Conservation (phyloP, 2,797 vertebrate species). For the Halcyon badia region DNA sequence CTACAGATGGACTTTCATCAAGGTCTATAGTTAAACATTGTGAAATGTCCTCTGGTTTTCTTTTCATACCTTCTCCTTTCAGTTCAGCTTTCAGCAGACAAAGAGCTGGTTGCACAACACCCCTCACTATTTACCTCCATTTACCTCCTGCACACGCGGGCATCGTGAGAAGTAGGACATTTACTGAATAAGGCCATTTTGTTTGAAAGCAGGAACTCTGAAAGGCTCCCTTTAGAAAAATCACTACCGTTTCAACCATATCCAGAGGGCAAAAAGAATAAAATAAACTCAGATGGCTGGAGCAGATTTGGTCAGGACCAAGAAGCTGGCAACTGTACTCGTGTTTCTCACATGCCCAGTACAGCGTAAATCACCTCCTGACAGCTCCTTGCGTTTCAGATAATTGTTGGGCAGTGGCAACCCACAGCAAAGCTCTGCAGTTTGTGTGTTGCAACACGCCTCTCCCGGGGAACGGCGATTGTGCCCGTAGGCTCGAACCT, state of each 20-base stretch:
- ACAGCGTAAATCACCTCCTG: constrained; percentile 44
- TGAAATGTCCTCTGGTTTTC: neutral
- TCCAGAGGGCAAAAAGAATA: constrained; percentile 35
- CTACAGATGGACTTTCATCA: neutral
- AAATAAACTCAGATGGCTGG: constrained; percentile 53
- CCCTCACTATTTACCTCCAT: constrained; percentile 6
- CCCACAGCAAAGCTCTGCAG: constrained; percentile 56
- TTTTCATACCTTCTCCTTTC: neutral
- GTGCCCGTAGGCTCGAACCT: neutral
- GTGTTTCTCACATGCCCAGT: neutral
- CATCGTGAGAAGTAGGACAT: neutral
- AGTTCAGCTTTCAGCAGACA: constrained; percentile 8
- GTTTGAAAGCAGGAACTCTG: constrained; percentile 22
- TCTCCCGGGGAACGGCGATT: neutral
- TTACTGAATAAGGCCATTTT: constrained; percentile 31
- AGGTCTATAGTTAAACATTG: neutral
- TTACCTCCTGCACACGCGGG: neutral
- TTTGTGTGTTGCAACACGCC: constrained; percentile 3
- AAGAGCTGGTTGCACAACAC: constrained; percentile 25
- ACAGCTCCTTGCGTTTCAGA: constrained; percentile 39
- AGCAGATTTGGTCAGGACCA: constrained; percentile 38
- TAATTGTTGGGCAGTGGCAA: constrained; percentile 44
- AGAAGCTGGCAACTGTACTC: constrained; percentile 22
- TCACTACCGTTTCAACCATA: constrained; percentile 1
- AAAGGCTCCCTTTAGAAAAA: constrained; percentile 45